phyloP scores from a whole-genome alignment of 2,113 vertebrate genomes.

The Nerophis ophidion region DNA sequence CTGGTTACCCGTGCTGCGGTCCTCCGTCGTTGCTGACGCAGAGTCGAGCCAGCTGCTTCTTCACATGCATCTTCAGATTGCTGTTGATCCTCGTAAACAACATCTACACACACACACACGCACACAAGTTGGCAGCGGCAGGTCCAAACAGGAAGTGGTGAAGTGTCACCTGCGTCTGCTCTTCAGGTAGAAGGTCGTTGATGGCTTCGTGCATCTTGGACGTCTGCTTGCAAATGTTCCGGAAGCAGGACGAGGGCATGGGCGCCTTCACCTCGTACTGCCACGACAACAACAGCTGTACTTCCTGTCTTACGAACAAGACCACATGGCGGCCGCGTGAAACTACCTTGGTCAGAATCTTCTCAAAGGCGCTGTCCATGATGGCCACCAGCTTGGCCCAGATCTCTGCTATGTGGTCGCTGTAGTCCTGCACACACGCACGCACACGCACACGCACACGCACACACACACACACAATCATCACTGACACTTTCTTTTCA shows the following conservation, averaged over 20 bases:
- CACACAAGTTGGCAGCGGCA: background rate
- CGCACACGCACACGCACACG: too few relatives aligned
- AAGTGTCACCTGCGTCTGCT: constrained; percentile 83
- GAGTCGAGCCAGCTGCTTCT: constrained; percentile 88
- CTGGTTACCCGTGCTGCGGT: constrained; percentile 85
- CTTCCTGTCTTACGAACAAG: background rate
- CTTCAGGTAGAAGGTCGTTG: constrained; percentile 87
- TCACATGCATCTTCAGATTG: constrained; percentile 91
- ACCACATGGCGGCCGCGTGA: background rate
- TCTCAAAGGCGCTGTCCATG: constrained; percentile 97
- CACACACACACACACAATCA: too few relatives aligned
- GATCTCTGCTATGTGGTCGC: constrained; percentile 94
- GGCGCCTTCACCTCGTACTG: constrained; percentile 98
- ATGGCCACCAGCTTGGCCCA: constrained; percentile 96
- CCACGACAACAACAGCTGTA: constrained; percentile 2
- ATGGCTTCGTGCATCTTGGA: constrained; percentile 98
- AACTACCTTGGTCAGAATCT: constrained; percentile 87
- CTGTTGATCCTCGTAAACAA: constrained; percentile 90
- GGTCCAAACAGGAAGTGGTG: background rate
- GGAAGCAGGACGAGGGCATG: constrained; percentile 91
- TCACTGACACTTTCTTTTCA: too few relatives aligned
- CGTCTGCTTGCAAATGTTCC: constrained; percentile 95
- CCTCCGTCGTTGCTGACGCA: constrained; percentile 92
- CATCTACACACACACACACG: constrained; percentile 70
- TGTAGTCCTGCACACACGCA: constrained; percentile 82